Base-by-base conservation (phyloP, 1,140 invertebrate species). In the Notospermus geniculatus region DNA sequence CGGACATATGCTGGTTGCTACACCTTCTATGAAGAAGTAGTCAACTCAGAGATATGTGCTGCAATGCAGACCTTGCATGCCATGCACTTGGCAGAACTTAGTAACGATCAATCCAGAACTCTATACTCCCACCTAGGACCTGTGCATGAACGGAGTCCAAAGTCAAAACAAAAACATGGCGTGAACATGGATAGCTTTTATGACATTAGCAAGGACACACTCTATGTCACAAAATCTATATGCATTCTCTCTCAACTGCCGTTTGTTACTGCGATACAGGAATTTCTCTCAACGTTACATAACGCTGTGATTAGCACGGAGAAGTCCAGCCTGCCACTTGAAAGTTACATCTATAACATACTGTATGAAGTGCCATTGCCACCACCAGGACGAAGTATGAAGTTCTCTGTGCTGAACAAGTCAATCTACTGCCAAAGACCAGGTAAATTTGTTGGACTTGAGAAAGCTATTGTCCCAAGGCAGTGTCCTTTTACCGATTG, bases 221-320 rank as follows among this genome's bases (percentile, higher is more conserved):
- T 98, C 64, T 92, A 90, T 84, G 95, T 96, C 69, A 91, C 91
- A 66, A 98, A 98, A 86, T 92, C 90, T 83, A 93, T 98, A 77
- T 79, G 75, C 65, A 85, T 98, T 32, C 89, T 98, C 62, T 91
- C 91, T 76, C 91, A 92, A 77, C 86, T 92, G 65, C 91, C 95
- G 32, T 93, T 93, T 83, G 89, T 97, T 32, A 86, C 89, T 22
- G 65, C 66, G 54, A 67, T 57, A 19, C 60, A 65, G 27, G 66
- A 71, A 23, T 79, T 71, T 64, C 56, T 78, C 17, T 66, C 68
- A 57, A 71, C 72, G 43, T 59, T 77, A 19, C 80, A 90, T 63
- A 71, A 67, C 53, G 72, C 67, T 29, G 69, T 72, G n/a, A 67
- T 61, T 29, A 72, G 70, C 64, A 75, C 70, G 19, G 67, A 65